Evolutionary conservation across 2,888 invertebrate species (phyloP).

Genomic region (Stenichneumon culpator): DNA sequence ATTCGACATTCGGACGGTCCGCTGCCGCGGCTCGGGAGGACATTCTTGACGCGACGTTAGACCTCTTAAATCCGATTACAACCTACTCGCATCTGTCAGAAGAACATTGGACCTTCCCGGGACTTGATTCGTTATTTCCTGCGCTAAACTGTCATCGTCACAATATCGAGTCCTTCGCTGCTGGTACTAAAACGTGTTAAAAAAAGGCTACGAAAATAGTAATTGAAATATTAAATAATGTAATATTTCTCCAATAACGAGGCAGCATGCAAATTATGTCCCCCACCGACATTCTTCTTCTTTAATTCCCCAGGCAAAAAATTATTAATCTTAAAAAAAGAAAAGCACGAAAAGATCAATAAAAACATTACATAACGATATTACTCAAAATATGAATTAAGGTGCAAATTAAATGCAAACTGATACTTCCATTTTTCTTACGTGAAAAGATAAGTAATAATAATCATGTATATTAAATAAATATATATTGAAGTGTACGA

Average conservation of each 20-base stretch:
- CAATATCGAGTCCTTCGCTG: not conserved
- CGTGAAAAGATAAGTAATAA: too few relatives aligned
- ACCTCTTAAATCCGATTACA: slow-evolving; percentile 56
- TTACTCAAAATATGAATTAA: too few relatives aligned
- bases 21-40: slow-evolving; percentile 33
- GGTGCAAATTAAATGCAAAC: too few relatives aligned
- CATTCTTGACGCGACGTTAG: slow-evolving; percentile 28
- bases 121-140: slow-evolving; percentile 41
- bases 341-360: not conserved
- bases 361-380: not conserved
- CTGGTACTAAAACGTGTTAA: not conserved
- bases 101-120: slow-evolving; percentile 17
- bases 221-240: not conserved
- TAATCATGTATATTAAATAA: too few relatives aligned
- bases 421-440: too few relatives aligned
- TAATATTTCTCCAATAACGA: too few relatives aligned
- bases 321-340: not conserved
- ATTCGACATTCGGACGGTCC: slow-evolving; percentile 47
- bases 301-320: too few relatives aligned
- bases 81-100: slow-evolving; percentile 38
- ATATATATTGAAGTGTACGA: too few relatives aligned
- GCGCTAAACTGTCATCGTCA: slow-evolving; percentile 24
- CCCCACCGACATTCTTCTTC: too few relatives aligned
- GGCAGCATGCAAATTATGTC: too few relatives aligned
- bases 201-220: not conserved